Percentiles rank a stretch among this genome's conserved stretches.
Conservation (phyloP, 92 coral and sea anemone species). For the Paragorgia papillata region DNA sequence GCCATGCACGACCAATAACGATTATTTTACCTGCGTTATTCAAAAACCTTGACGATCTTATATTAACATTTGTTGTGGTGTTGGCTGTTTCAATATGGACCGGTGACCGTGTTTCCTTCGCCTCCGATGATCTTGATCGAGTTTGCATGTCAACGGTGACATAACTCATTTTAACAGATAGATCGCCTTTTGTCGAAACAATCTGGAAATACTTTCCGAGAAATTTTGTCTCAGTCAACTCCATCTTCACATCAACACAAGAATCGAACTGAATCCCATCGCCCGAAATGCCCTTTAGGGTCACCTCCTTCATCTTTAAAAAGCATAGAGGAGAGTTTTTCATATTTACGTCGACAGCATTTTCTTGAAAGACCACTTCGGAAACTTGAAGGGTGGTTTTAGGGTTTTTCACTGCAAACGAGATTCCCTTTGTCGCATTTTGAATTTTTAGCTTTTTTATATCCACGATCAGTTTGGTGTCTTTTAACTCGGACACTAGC, state of each 20-base stretch:
- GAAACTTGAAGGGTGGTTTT: neutral
- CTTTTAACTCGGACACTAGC: neutral
- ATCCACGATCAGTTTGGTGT: neutral
- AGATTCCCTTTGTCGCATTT: conserved; percentile 13
- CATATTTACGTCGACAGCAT: conserved; percentile 6
- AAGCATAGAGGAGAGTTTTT: neutral
- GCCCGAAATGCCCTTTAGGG: neutral
- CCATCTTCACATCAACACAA: neutral
- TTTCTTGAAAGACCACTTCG: neutral
- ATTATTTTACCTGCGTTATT: neutral
- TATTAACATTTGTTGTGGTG: neutral
- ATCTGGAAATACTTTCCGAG: conserved; percentile 14
- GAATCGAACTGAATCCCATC: conserved; percentile 4
- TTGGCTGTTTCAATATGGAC: neutral
- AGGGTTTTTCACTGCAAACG: neutral
- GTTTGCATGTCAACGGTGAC: neutral
- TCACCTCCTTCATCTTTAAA: neutral
- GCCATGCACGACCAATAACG: too few relatives aligned
- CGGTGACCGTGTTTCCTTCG: too few relatives aligned
- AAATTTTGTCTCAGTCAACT: neutral
- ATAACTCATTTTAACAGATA: neutral
- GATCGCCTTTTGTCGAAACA: neutral
- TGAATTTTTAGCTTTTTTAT: neutral
- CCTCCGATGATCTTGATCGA: neutral
- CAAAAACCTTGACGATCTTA: neutral